Conservation (phyloP, 2,113 vertebrate genomes). For the Panthera tigris region DNA sequence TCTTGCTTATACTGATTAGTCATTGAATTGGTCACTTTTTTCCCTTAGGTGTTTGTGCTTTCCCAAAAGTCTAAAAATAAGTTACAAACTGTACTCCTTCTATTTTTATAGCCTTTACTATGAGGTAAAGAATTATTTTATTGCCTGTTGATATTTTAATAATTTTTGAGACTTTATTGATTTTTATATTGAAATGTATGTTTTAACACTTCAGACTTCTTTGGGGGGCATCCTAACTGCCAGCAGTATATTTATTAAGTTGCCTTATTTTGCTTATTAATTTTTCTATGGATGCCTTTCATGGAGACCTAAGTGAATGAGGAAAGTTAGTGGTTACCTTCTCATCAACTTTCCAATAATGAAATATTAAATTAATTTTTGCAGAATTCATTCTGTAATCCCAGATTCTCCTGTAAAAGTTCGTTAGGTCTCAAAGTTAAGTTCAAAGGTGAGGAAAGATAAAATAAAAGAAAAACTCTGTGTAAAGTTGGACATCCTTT, state of each 20-base stretch:
- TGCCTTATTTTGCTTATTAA: slow-evolving; percentile 2
- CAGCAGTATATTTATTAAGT: background rate
- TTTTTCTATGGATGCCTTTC: background rate
- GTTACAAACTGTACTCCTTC: background rate
- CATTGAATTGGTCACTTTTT: background rate
- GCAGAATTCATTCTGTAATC: background rate
- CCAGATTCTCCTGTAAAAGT: background rate
- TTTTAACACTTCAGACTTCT: background rate
- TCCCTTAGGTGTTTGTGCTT: background rate
- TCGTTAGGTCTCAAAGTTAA: background rate
- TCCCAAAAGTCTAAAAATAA: background rate
- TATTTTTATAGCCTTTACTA: background rate
- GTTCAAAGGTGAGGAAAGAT: background rate
- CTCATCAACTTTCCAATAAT: background rate
- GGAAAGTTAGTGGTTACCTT: background rate
- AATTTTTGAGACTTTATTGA: background rate
- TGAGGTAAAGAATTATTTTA: background rate
- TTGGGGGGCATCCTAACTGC: background rate
- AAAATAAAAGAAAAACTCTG: background rate
- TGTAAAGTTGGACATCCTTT: background rate
- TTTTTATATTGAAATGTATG: background rate
- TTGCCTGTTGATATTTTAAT: background rate
- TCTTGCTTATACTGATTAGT: background rate
- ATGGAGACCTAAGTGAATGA: background rate
- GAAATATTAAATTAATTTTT: background rate